Percentiles rank a stretch among this genome's conserved stretches.
These are phyloP conservation scores for Synergus japonicus DNA, from an alignment of 2,888 invertebrate genomes.

Conservation along the genomic window DNA sequence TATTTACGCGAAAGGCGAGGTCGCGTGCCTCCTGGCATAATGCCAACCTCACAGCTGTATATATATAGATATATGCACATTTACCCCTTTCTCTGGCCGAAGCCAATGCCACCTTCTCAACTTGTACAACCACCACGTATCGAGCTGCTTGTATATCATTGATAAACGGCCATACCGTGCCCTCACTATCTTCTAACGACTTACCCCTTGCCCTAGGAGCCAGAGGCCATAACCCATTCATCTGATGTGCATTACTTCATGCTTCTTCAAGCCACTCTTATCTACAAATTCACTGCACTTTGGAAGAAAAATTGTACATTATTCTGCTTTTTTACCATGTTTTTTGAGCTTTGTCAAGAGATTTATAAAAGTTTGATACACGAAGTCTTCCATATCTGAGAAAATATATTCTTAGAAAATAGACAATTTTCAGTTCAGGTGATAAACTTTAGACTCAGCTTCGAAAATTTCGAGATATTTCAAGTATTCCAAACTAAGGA, in stretches of 20 bases:
- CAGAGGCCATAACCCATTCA: constrained; percentile 53
- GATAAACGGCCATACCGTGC: constrained; percentile 71
- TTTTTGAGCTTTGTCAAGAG: constrained; percentile 14
- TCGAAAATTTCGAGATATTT: no score
- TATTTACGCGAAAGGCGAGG: constrained; percentile 67
- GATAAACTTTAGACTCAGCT: no score
- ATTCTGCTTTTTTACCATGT: background rate
- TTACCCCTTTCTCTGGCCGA: constrained; percentile 53
- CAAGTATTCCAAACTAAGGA: no score
- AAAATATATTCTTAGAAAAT: background rate
- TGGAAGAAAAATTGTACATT: constrained; percentile 41
- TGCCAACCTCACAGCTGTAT: constrained; percentile 60
- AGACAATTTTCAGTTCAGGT: background rate
- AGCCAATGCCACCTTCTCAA: constrained; percentile 52
- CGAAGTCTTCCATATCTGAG: background rate
- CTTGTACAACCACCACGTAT: constrained; percentile 56
- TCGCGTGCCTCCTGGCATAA: constrained; percentile 75
- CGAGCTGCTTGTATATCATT: constrained; percentile 70
- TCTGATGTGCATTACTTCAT: constrained; percentile 59
- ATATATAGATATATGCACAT: constrained; percentile 60
- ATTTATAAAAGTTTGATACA: constrained; percentile 19
- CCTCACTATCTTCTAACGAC: constrained; percentile 61
- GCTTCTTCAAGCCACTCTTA: constrained; percentile 50
- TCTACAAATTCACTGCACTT: constrained; percentile 48
- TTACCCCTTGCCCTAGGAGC: constrained; percentile 47